These are phyloP conservation scores for Acleris holmiana DNA, from an alignment of 2,888 invertebrate genomes.

Conservation along the genomic window DNA sequence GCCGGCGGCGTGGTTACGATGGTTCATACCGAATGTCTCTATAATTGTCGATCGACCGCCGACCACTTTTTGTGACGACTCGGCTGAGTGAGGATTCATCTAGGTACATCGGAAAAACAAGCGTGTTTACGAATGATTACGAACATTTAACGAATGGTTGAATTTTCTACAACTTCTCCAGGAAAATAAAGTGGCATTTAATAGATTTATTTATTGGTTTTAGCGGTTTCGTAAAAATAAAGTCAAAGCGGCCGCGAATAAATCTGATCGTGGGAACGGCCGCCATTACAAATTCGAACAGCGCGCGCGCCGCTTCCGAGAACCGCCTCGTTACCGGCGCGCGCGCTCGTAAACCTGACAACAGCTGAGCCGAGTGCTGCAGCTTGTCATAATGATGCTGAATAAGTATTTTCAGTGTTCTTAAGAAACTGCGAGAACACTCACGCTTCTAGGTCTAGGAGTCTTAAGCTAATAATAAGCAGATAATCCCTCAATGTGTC, in stretches of 20 bases:
- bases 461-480: too few relatives aligned
- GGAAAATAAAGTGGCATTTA: slow-evolving; percentile 8
- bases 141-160: not conserved
- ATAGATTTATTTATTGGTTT: slow-evolving; percentile 26
- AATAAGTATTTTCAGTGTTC: too few relatives aligned
- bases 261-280: slow-evolving; percentile 48
- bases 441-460: too few relatives aligned
- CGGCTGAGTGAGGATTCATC: slow-evolving; percentile 7
- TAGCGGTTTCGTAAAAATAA: slow-evolving; percentile 16
- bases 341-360: slow-evolving; percentile 5
- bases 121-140: not conserved
- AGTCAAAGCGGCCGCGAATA: slow-evolving; percentile 33
- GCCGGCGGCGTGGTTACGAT: slow-evolving; percentile 15
- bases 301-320: slow-evolving; percentile 44
- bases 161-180: slow-evolving; percentile 3
- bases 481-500: too few relatives aligned
- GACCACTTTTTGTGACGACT: slow-evolving; percentile 21
- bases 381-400: too few relatives aligned
- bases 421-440: too few relatives aligned
- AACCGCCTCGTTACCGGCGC: slow-evolving; percentile 34
- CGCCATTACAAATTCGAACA: slow-evolving; percentile 43
- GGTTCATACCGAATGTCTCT: slow-evolving; percentile 39
- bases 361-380: not conserved
- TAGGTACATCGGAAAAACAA: slow-evolving; percentile 5
- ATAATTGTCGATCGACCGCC: slow-evolving; percentile 39